phyloP scores from a whole-genome alignment of 2,888 invertebrate genomes.

The Aproaerema taeniolella region DNA sequence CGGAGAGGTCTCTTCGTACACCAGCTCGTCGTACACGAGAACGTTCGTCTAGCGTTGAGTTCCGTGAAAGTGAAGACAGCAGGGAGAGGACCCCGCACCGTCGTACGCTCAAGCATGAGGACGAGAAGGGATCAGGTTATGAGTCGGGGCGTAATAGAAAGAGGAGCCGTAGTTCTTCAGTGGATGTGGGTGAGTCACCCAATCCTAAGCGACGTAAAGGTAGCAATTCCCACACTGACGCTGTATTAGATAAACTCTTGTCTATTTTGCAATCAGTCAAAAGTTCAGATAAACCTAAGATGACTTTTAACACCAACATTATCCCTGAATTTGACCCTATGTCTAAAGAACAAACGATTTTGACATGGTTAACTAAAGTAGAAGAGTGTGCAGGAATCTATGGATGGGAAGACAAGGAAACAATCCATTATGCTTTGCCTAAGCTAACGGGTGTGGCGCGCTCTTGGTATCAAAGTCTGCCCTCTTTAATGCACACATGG shows the following conservation, averaged over 20 bases:
- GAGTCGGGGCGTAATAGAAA: neutral
- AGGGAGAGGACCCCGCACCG: neutral
- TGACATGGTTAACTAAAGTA: no score
- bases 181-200: neutral
- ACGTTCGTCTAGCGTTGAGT: neutral
- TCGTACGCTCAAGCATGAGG: neutral
- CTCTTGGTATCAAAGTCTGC: slow-evolving; percentile 13
- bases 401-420: slow-evolving; percentile 1
- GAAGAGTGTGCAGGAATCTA: no score
- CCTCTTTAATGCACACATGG: slow-evolving; percentile 3
- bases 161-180: neutral
- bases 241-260: no score
- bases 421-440: no score
- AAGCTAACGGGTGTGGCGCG: slow-evolving; percentile 11
- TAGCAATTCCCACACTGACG: no score
- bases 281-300: slow-evolving; percentile 9
- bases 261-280: slow-evolving; percentile 2
- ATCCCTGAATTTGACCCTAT: no score
- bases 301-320: no score
- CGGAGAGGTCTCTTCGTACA: neutral
- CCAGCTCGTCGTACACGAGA: neutral
- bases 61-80: neutral
- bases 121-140: neutral
- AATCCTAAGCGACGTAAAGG: neutral
- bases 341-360: no score